Evolutionary conservation across 2,888 invertebrate genomes (phyloP).

Genomic region (Cantharis nigra): DNA sequence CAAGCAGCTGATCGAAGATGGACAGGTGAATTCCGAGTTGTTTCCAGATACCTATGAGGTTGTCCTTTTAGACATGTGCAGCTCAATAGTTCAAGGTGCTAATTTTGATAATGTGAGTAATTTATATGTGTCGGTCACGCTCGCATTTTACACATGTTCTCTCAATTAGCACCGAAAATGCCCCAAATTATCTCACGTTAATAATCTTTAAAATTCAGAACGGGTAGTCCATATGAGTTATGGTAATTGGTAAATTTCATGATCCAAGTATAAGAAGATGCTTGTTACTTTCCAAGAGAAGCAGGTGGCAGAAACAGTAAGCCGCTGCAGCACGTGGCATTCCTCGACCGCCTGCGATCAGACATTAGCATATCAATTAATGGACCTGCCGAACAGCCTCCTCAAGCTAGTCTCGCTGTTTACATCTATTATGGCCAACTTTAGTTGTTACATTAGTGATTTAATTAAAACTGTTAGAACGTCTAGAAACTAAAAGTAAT

Average conservation of each 20-base stretch:
- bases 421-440: conserved; percentile 32
- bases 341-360: conserved; percentile 40
- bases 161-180: neutral
- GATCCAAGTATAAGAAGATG: conserved; percentile 1
- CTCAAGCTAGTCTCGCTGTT: conserved; percentile 54
- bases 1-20: neutral
- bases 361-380: conserved; percentile 50
- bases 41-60: conserved; percentile 1
- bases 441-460: neutral
- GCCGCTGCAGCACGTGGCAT: conserved; percentile 40
- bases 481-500: neutral
- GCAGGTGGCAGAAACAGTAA: conserved; percentile 29
- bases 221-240: conserved; percentile 7
- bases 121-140: conserved; percentile 33
- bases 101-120: conserved; percentile 33
- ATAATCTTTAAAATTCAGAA: neutral
- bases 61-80: conserved; percentile 20
- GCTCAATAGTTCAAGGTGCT: conserved; percentile 27
- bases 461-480: neutral
- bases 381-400: conserved; percentile 55
- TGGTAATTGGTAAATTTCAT: neutral
- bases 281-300: conserved; percentile 11
- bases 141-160: conserved; percentile 20
- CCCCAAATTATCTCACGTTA: neutral
- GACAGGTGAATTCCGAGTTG: neutral